Evolutionary conservation across 2,797 vertebrate species (phyloP), one percentile per base, ranked within the genome.

Genomic region (Megaceryle alcyon): DNA sequence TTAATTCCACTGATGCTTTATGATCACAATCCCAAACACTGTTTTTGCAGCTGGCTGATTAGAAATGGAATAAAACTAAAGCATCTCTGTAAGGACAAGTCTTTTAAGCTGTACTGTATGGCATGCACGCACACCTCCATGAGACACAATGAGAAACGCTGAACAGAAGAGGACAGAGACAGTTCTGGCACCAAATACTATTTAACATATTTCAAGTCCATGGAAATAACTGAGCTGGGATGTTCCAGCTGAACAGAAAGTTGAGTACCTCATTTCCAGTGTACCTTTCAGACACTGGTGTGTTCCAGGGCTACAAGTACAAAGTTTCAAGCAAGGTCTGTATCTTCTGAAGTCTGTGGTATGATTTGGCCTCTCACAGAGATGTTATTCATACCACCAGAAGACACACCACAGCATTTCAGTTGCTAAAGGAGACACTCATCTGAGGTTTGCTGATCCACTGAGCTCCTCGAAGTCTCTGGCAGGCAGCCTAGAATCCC

Each of bases 1-100:
- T 69, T 92, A 59, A 94, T 72, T 93, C 64, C 75, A 86, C 53
- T 53, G 65, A 65, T 81, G 41, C 69, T 91, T 84, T 82, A 72
- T 35, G 35, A 79, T 57, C 65, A 41, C 65, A 85, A 51, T 81
- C 29, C 57, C 56, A 85, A 77, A 57, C 6, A 28, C 19, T 61
- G 44, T 14, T 90, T 88, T 88, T 86, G 80, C 71, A 80, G 53
- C 83, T 95, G 88, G 64, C 5, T 19, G 35, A 19, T 90, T 54
- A 54, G 29, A 78, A 93, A 33, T 85, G 1, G 57, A 94, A 49
- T 46, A 66, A 89, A 92, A 51, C 19, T 17, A 53, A 63, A 61
- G 54, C 64, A 66, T 10, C 14, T 46, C 72, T 54, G 10, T 44
- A 59, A 71, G 29, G 44, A 35, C 0, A 2, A 68, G 5, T 14